Base-by-base conservation (phyloP, 2,113 vertebrate genomes). In the Anhinga anhinga region DNA sequence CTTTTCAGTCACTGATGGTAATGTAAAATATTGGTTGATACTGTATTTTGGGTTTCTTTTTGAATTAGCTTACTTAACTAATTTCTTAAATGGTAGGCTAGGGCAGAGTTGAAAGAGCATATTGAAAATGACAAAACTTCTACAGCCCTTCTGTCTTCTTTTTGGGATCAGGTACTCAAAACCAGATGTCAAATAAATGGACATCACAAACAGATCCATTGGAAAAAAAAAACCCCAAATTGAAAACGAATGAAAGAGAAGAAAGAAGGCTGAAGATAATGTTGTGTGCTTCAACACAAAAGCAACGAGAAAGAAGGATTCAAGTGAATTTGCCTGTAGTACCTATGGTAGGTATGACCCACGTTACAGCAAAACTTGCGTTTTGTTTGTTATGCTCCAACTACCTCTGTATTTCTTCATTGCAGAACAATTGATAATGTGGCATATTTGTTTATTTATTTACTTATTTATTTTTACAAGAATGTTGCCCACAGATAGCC, bases 291-390 rank as follows among this genome's bases (percentile, higher is more conserved):
- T 62, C 38, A 69, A 42, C 32, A 32, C 45, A 91, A 52, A 88
- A 67, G 22, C 77, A 42, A 13, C 21, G 18, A 85, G 79, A 86
- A 88, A 77, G 59, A 76, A 91, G 34, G 40, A 27, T 69, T 42
- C 18, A 34, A 91, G 71, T 12, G 97, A 93, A 20, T 97, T 98
- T 92, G 85, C 88, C 47, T 98, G 97, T 77, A 93, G 92, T 36
- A 87, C 97, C 18, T 98, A 96, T 36, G 87, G 96, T 94, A 98
- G 97, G 97, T 98, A 91, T 27, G 21, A 47, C 23, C 15, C 3
- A 2, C 61, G 18, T 58, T 69, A 15, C 5, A 72, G 40, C 18
- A 77, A 70, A 84, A 40, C 6, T 42, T 72, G 11, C 30, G 0
- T 72, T 67, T 58, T 55, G 6, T 44, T 88, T 67, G 36, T 70